Evolutionary conservation across 2,888 invertebrate species (phyloP).

Genomic region (Hololepta plana): DNA sequence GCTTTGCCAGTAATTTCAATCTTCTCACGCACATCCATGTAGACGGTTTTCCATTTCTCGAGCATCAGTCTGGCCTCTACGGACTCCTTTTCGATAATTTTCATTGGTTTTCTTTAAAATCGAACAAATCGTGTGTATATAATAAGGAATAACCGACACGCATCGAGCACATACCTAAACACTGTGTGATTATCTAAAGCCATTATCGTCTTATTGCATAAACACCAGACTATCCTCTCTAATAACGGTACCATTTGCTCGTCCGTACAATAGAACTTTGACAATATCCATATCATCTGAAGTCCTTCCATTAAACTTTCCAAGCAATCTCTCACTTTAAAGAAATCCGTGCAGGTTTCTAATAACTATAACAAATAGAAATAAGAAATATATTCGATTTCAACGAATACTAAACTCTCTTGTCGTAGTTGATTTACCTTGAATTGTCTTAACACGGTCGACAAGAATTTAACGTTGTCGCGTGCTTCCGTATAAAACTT

Average conservation of each 20-base stretch:
- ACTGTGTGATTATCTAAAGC: conserved; percentile 52
- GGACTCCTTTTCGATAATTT: conserved; percentile 34
- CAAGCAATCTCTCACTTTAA: conserved; percentile 51
- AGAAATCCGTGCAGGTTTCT: conserved; percentile 36
- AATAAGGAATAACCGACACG: neutral
- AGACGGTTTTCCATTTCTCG: conserved; percentile 55
- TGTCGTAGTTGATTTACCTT: conserved; percentile 27
- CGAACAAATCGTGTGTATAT: conserved; percentile 4
- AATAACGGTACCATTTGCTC: conserved; percentile 73
- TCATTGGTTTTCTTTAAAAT: conserved; percentile 29
- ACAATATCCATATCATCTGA: conserved; percentile 83
- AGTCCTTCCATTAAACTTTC: conserved; percentile 68
- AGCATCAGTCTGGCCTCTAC: conserved; percentile 32
- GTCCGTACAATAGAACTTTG: conserved; percentile 67
- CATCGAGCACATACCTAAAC: conserved; percentile 46
- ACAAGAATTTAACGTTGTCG: conserved; percentile 62
- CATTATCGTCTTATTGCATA: conserved; percentile 56
- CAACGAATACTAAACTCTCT: neutral
- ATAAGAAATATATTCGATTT: neutral
- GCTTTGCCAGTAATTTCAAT: conserved; percentile 78
- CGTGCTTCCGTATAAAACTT: conserved; percentile 52
- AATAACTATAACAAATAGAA: conserved; percentile 1
- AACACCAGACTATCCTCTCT: conserved; percentile 65
- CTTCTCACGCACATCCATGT: conserved; percentile 58
- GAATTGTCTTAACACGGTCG: conserved; percentile 56